A percentile compares a stretch with the other conserved stretches of the same genome.
Evolutionary conservation across 2,113 vertebrate genomes (phyloP).

Genomic region (Pimephales promelas): DNA sequence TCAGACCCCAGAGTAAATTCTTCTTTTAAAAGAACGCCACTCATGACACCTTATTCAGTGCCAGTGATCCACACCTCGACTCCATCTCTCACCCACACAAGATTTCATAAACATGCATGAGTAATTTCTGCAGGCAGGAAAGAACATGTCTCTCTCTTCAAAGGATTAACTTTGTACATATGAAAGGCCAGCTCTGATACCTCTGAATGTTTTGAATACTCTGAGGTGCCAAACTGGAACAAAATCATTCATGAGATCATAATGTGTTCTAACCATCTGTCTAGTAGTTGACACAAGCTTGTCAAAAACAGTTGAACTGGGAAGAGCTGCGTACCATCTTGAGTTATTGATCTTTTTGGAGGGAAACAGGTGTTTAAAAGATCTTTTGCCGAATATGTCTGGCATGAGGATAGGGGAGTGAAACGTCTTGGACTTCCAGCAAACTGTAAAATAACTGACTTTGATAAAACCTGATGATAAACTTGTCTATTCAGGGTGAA

Average conservation of each 20-base stretch:
- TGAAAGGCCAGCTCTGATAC: conserved; percentile 5
- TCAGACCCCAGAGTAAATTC: too few species aligned
- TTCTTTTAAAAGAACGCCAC: not conserved
- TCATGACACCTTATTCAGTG: not conserved
- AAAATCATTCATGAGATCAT: conserved; percentile 13
- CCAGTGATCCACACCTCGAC: conserved; percentile 15
- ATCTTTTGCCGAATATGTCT: not conserved
- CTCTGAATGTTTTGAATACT: conserved; percentile 11
- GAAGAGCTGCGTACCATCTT: not conserved
- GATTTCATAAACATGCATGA: conserved; percentile 30
- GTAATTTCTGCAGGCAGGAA: conserved; percentile 31
- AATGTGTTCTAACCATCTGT: not conserved
- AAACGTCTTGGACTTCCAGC: conserved; percentile 22
- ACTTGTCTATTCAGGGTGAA: conserved; percentile 28
- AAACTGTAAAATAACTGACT: conserved; percentile 4
- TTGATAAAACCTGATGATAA: conserved; percentile 18
- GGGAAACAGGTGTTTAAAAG: conserved; percentile 25
- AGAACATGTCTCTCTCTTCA: conserved; percentile 18
- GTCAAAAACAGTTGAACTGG: not conserved
- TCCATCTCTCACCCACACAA: conserved; percentile 27
- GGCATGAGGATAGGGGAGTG: conserved; percentile 16
- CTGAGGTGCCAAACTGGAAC: not conserved
- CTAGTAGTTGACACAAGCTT: not conserved
- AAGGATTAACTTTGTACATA: conserved; percentile 16
- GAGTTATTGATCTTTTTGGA: conserved; percentile 28